These are phyloP conservation scores for Mobula birostris DNA, from an alignment of 2,113 vertebrate genomes.

Conservation along the genomic window DNA sequence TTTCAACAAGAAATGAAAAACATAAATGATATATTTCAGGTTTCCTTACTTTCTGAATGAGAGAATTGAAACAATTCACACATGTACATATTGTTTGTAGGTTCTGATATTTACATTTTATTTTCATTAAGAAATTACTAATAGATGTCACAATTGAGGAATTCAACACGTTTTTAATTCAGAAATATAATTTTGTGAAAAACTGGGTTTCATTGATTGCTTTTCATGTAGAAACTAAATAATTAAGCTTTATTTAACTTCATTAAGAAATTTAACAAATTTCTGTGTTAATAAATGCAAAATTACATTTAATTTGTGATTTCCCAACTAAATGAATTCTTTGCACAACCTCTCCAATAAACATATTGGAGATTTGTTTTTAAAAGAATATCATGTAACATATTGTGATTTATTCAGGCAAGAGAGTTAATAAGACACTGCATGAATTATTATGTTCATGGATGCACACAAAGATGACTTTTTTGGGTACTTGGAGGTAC, in stretches of 20 bases:
- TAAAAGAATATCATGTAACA: neutral
- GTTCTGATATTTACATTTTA: conserved; percentile 24
- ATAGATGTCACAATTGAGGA: neutral
- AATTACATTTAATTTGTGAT: neutral
- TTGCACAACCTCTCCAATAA: neutral
- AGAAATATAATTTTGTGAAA: neutral
- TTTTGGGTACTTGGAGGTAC: no score
- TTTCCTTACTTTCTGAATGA: conserved; percentile 26
- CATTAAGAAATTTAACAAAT: neutral
- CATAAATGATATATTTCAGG: conserved; percentile 32
- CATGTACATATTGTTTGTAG: neutral
- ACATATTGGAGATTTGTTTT: neutral
- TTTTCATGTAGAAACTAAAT: neutral
- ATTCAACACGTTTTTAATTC: neutral
- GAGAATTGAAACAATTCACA: conserved; percentile 30
- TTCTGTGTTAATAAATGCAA: neutral
- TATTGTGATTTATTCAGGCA: neutral
- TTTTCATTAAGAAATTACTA: conserved; percentile 13
- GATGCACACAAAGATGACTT: neutral
- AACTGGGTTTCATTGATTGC: neutral
- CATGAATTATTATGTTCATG: conserved; percentile 20
- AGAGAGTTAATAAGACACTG: neutral
- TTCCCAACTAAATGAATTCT: neutral
- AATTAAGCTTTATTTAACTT: no score
- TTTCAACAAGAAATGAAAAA: conserved; percentile 42